phyloP scores from a whole-genome alignment of 2,888 invertebrate species.

The Dryocosmus kuriphilus region DNA sequence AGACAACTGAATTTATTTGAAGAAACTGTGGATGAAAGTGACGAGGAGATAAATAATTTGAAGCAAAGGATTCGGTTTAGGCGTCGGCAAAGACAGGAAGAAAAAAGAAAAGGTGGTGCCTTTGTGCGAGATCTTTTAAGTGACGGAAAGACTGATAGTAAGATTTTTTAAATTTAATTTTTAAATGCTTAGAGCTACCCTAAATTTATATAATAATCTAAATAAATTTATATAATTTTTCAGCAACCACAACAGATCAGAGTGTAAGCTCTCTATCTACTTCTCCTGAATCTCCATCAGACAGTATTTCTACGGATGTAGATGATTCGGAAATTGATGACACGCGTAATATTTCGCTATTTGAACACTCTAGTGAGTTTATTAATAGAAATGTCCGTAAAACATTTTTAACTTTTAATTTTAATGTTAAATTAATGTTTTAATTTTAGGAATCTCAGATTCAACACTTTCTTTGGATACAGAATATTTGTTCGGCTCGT shows the following conservation, averaged over 20 bases:
- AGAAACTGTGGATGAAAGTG: constrained; percentile 81
- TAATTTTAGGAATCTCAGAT: constrained; percentile 79
- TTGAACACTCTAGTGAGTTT: constrained; percentile 66
- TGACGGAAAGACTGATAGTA: constrained; percentile 79
- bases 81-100: constrained; percentile 79
- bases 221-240: constrained; percentile 21
- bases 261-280: constrained; percentile 80
- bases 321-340: constrained; percentile 80
- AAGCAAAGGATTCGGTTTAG: constrained; percentile 83
- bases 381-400: not conserved
- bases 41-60: constrained; percentile 83
- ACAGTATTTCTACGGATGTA: constrained; percentile 79
- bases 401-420: not conserved
- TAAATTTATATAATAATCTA: not conserved
- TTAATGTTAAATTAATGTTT: not conserved
- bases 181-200: not conserved
- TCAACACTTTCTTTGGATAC: constrained; percentile 84
- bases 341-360: constrained; percentile 76
- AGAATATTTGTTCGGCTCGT: constrained; percentile 78
- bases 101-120: constrained; percentile 66
- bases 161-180: constrained; percentile 57
- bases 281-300: constrained; percentile 77
- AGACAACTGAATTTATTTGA: constrained; percentile 78
- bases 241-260: constrained; percentile 79
- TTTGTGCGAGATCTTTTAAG: constrained; percentile 74